phyloP scores from a whole-genome alignment of 1,140 invertebrate species.

The Pteromalus puparum region DNA sequence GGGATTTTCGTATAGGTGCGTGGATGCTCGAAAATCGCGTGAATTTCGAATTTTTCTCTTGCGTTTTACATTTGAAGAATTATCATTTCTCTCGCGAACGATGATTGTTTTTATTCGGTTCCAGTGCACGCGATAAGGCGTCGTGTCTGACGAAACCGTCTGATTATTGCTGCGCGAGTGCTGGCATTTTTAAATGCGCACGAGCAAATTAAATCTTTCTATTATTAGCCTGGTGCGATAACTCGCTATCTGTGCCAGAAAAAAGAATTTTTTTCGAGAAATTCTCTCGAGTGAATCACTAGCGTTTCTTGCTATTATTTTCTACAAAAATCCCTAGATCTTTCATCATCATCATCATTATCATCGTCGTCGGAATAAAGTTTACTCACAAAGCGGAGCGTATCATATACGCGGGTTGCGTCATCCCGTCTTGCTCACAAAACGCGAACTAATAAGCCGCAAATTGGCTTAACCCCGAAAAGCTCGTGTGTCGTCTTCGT shows the following conservation, averaged over 20 bases:
- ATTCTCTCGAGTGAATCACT: not conserved
- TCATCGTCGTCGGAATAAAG: too few species aligned
- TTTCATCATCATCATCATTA: too few species aligned
- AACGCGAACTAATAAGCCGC: not conserved
- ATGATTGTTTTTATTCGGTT: too few species aligned
- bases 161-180: too few species aligned
- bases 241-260: not conserved
- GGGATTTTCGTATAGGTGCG: not conserved
- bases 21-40: not conserved
- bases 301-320: not conserved
- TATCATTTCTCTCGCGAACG: not conserved
- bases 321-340: not conserved
- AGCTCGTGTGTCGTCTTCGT: not conserved
- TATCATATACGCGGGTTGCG: not conserved
- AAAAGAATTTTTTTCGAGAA: not conserved
- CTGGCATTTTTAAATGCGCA: too few species aligned
- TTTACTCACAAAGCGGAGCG: not conserved
- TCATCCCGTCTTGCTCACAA: not conserved
- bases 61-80: not conserved
- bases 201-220: not conserved
- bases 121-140: too few species aligned
- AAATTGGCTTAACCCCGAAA: constrained; percentile 13
- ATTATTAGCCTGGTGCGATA: not conserved
- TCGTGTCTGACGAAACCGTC: too few species aligned
- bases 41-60: not conserved